phyloP scores from a whole-genome alignment of 2,797 vertebrate species.

The Clarias fuscus region DNA sequence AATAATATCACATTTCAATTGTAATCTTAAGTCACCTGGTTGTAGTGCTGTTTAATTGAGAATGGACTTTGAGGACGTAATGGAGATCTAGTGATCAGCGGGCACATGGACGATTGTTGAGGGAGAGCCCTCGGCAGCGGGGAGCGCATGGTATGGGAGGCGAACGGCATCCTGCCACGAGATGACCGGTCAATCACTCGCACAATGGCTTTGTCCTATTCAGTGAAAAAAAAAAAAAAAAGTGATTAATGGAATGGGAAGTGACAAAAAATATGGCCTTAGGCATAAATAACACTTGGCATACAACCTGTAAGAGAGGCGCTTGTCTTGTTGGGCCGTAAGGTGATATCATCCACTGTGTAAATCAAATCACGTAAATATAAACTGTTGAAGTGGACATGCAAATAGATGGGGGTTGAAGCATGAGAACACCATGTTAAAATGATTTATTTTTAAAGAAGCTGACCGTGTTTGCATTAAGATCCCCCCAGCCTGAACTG shows the following conservation, averaged over 20 bases:
- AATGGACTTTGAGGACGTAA: slow-evolving; percentile 70
- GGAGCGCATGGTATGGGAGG: slow-evolving; percentile 61
- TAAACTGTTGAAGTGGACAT: background rate
- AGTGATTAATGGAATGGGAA: background rate
- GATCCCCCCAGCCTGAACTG: slow-evolving; percentile 66
- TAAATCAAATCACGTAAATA: background rate
- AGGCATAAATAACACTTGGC: background rate
- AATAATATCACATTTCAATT: no score
- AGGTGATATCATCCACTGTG: slow-evolving; percentile 65
- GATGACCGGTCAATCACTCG: slow-evolving; percentile 72
- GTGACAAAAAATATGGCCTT: background rate
- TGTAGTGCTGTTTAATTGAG: slow-evolving; percentile 64
- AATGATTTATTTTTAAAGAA: background rate
- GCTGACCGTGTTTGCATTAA: slow-evolving; percentile 72
- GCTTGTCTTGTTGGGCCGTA: slow-evolving; percentile 60
- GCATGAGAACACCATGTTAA: background rate
- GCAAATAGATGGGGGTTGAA: background rate
- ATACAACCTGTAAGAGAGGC: slow-evolving; percentile 7
- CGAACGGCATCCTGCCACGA: slow-evolving; percentile 62
- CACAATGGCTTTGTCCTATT: slow-evolving; percentile 74
- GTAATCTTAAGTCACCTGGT: slow-evolving; percentile 64
- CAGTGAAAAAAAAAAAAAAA: background rate
- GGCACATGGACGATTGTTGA: slow-evolving; percentile 65
- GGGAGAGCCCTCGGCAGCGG: slow-evolving; percentile 63
- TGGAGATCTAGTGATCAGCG: slow-evolving; percentile 66